A percentile compares a stretch with the other conserved stretches of the same genome.
These are phyloP conservation scores for Trididemnum nubilum DNA, from an alignment of 23 tunicate species.

Conservation along the genomic window DNA sequence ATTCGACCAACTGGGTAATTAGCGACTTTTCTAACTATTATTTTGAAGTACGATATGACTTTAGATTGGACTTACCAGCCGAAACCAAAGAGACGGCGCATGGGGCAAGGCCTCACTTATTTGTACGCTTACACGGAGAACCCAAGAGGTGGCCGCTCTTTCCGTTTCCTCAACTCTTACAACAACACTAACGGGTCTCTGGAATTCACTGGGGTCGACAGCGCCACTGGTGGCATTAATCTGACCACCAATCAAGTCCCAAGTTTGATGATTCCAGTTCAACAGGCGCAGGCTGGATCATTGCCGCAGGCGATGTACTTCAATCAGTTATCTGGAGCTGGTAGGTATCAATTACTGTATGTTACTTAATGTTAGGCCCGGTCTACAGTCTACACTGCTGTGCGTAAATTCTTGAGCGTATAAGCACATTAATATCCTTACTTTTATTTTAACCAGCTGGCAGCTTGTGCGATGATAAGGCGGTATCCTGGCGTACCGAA, in stretches of 20 bases:
- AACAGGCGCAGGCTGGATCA: slow-evolving; percentile 30
- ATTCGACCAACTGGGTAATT: too few species aligned
- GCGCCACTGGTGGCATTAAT: slow-evolving; percentile 9
- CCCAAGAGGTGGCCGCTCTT: slow-evolving; percentile 58
- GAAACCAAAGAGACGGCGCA: slow-evolving; percentile 53
- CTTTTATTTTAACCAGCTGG: too few species aligned
- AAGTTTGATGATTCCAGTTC: slow-evolving; percentile 35
- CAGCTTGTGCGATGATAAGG: too few species aligned
- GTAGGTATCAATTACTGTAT: not conserved
- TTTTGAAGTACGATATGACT: too few species aligned
- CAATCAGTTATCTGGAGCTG: slow-evolving; percentile 20
- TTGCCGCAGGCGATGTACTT: slow-evolving; percentile 43
- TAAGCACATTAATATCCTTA: too few species aligned
- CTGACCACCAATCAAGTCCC: slow-evolving; percentile 20
- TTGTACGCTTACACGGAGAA: slow-evolving; percentile 79
- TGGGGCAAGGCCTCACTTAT: slow-evolving; percentile 68
- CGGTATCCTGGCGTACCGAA: too few species aligned
- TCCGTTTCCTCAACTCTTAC: slow-evolving; percentile 65
- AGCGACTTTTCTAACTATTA: too few species aligned
- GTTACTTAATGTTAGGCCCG: too few species aligned
- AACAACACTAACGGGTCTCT: slow-evolving; percentile 46
- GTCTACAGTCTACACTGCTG: too few species aligned
- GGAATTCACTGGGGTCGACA: slow-evolving; percentile 20
- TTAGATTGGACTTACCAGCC: slow-evolving; percentile 93
- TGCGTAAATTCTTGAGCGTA: too few species aligned